phyloP scores from a whole-genome alignment of 2,797 vertebrate genomes.

The Hapalemur alaotrensis region DNA sequence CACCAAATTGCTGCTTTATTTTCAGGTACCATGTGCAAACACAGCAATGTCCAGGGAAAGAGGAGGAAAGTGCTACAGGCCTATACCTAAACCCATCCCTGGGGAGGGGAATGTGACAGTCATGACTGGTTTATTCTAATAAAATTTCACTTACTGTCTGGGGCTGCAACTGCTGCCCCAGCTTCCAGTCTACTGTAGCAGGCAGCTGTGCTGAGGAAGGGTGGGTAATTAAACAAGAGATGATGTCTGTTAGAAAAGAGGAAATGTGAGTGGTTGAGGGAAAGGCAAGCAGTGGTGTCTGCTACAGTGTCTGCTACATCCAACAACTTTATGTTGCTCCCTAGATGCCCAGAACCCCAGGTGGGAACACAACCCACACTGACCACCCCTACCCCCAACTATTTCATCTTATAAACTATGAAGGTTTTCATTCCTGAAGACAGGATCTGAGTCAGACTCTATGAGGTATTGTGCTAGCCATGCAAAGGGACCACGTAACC shows the following conservation, averaged over 20 bases:
- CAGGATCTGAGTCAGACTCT: background rate
- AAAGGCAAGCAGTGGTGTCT: background rate
- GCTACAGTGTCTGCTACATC: background rate
- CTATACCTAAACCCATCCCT: no score
- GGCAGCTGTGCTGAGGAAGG: background rate
- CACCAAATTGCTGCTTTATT: background rate
- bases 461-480: background rate
- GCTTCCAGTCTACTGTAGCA: no score
- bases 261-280: background rate
- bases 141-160: background rate
- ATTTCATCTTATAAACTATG: background rate
- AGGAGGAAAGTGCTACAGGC: background rate
- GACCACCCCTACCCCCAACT: no score
- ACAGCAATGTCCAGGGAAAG: background rate
- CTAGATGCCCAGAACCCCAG: background rate
- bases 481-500: background rate
- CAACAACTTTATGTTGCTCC: background rate
- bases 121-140: background rate
- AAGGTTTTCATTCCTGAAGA: background rate
- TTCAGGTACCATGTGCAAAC: background rate
- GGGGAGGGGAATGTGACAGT: background rate
- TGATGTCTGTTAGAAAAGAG: background rate
- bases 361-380: background rate
- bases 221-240: background rate
- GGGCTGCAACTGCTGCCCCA: no score